Base-by-base conservation (phyloP, 2,113 vertebrate genomes). In the Nematolebias whitei region DNA sequence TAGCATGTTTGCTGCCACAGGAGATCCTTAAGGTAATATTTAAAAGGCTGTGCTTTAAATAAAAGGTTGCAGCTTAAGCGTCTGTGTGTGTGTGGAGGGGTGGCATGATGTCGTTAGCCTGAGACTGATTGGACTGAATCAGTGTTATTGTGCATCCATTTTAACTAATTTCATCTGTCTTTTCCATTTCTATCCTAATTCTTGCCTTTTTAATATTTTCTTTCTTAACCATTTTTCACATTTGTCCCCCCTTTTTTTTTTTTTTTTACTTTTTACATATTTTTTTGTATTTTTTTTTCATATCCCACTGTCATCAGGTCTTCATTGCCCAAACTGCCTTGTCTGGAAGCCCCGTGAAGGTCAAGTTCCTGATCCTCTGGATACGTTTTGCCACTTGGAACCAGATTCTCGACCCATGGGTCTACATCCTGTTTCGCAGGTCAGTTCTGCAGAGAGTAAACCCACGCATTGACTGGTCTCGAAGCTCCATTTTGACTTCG, bases 321-420 rank as follows among this genome's bases (percentile, higher is more conserved):
- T 96, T 97, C 88, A 98, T 96, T 41, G 82, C 84, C 4, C 87
- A 95, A 83, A 94, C 86, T 0, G 90, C 94, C 40, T 74, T 98
- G 74, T 92, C 84, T 20, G 79, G 63, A 4, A 4, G 0, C 53
- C 74, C 0, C 47, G 78, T 0, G 23, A 11, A 47, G 2, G n/a
- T 53, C 40, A 59, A 0, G 39, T 9, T 87, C 65, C 92, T 99
- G 47, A 85, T 99, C 38, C 93, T 96, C 29, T 96, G 92, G 81
- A 58, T 99, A 57, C 95, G 98, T 2, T 94, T 98, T 68, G 97
- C 95, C 67, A 99, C 96, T 2, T 96, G 95, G 93, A 99, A 99
- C 87, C 98, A 99, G 93, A 96, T 99, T 88, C 88, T 99, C 41
- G 97, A 99, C 75, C 98, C 96, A 20, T 99, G 98, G 97, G 95